Conservation (phyloP, 2,113 vertebrate species). For the Bostrychus sinensis region DNA sequence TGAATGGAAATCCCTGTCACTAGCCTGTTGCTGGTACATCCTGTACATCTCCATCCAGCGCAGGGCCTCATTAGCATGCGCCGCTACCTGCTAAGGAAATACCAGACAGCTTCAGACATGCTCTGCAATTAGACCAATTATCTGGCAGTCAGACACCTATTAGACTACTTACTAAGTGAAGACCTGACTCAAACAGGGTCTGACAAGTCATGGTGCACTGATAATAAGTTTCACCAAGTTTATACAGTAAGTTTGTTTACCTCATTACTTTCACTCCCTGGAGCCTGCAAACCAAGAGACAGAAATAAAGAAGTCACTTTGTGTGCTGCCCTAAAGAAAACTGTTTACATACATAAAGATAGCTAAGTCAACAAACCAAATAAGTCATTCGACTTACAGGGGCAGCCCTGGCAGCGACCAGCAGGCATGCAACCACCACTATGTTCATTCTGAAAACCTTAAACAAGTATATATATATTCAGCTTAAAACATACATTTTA, state of each 20-base stretch:
- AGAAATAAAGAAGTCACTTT: conserved; percentile 1
- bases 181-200: conserved; percentile 40
- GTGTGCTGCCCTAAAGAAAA: not conserved
- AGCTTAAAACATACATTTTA: not conserved
- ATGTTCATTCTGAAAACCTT: conserved; percentile 62
- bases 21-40: conserved; percentile 75
- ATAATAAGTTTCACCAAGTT: not conserved
- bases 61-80: conserved; percentile 73
- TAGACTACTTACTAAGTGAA: conserved; percentile 18
- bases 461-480: not conserved
- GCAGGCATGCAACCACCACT: conserved; percentile 62
- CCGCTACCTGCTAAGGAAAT: conserved; percentile 59
- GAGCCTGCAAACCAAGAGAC: conserved; percentile 54
- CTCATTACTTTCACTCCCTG: conserved; percentile 69
- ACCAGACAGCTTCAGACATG: conserved; percentile 62
- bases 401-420: conserved; percentile 58
- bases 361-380: not conserved
- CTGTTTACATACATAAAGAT: conserved; percentile 9
- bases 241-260: conserved; percentile 38
- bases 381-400: conserved; percentile 67
- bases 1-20: not conserved
- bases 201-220: conserved; percentile 15
- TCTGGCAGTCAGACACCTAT: conserved; percentile 24
- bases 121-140: conserved; percentile 37
- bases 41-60: conserved; percentile 79